Evolutionary conservation across 2,888 invertebrate genomes (phyloP), one percentile per base, ranked within the genome.

Genomic region (Eupithecia exiguata): DNA sequence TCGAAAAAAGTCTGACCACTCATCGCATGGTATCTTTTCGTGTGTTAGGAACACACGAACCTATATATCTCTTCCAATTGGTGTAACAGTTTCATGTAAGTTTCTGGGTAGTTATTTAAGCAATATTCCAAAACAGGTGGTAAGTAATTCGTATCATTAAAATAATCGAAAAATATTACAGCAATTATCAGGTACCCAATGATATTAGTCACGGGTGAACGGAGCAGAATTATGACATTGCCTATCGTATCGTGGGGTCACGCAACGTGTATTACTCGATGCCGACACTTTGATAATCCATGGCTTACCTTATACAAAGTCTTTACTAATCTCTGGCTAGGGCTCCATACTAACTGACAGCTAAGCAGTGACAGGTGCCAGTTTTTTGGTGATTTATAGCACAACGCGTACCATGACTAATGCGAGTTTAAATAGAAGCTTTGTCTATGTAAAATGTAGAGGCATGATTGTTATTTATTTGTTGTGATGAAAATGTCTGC

Each of bases 161-260:
- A 61, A n/a, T 49, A 70, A 70, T 70, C 49, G 25, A 65, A 65
- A 43, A 84, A 85, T 81, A 80, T 71, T 69, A 85, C 84, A 84
- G 83, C 87, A 86, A 91, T 91, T 88, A 89, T 84, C 85, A 86
- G 83, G 81, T 83, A 85, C 86, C 84, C 78, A 80, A 81, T 78
- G 82, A 84, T 84, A 89, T 92, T 93, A 92, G 91, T 92, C 89
- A 92, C 86, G 89, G 88, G 75, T 83, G 85, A 89, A 87, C 83
- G 88, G 86, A 90, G 90, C 89, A 86, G 84, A 92, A 93, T 93
- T 93, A 93, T 93, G 93, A 94, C 92, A 91, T 93, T 89, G 92
- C 84, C 85, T 86, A 85, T 88, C 90, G 88, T 87, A 86, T 84
- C 86, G 83, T 80, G 61, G 62, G 79, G 81, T 84, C 86, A 86